phyloP scores from a whole-genome alignment of 2,797 vertebrate genomes.

The Zalophus californianus region DNA sequence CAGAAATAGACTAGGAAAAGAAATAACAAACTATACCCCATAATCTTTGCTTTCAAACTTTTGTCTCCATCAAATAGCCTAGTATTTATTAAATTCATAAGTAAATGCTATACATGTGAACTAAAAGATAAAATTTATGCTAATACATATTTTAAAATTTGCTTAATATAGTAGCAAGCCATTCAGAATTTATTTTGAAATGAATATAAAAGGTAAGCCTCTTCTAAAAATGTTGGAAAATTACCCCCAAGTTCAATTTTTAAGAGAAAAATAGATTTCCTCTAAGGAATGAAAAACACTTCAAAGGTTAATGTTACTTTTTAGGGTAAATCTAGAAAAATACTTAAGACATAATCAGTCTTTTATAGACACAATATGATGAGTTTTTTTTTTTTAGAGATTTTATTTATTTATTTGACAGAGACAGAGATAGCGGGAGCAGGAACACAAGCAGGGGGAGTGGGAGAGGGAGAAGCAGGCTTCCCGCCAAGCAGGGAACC shows the following conservation, averaged over 20 bases:
- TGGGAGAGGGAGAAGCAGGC: too few species aligned
- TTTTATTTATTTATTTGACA: too few species aligned
- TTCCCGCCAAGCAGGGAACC: too few species aligned
- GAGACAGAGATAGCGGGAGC: too few species aligned
- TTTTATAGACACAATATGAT: neutral
- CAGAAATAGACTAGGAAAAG: neutral
- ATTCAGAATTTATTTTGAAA: neutral
- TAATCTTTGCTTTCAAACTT: neutral
- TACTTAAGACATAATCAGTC: neutral
- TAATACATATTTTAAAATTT: neutral
- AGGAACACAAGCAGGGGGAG: too few species aligned
- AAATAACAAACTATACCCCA: neutral
- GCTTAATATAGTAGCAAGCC: neutral
- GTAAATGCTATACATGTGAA: neutral
- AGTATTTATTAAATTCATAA: neutral
- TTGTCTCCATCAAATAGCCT: neutral
- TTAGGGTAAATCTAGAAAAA: neutral
- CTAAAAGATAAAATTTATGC: neutral
- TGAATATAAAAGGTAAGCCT: neutral
- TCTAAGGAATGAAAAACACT: neutral
- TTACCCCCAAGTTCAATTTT: neutral
- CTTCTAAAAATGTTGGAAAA: neutral
- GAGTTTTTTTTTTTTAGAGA: neutral
- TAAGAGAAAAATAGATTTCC: neutral
- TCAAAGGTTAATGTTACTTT: constrained; percentile 9